A percentile compares a stretch with the other conserved stretches of the same genome.
phyloP scores from a whole-genome alignment of 2,888 invertebrate species.

The Geophilus truncorum region DNA sequence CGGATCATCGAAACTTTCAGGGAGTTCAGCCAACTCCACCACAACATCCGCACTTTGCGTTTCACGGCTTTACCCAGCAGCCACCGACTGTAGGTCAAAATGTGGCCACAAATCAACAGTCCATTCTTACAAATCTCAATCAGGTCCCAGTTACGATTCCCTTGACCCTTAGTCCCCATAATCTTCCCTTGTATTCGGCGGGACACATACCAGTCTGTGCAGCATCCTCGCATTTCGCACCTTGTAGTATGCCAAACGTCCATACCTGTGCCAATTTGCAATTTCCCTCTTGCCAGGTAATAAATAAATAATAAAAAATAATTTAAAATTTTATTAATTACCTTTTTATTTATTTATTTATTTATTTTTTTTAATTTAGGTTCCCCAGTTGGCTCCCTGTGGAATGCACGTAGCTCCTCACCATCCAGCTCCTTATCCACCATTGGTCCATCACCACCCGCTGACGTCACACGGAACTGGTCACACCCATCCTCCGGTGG shows the following conservation, averaged over 20 bases:
- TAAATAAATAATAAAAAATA: no score
- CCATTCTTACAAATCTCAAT: constrained; percentile 34
- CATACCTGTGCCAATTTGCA: constrained; percentile 34
- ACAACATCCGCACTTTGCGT: constrained; percentile 36
- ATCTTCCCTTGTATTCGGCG: constrained; percentile 39
- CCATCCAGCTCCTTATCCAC: constrained; percentile 42
- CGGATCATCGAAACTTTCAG: constrained; percentile 46
- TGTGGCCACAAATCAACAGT: constrained; percentile 29
- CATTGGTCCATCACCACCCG: constrained; percentile 47
- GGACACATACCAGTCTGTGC: constrained; percentile 35
- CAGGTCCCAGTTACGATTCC: constrained; percentile 44
- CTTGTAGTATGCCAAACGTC: constrained; percentile 34
- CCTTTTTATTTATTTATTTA: no score
- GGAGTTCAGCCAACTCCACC: constrained; percentile 44
- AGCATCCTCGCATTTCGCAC: constrained; percentile 34
- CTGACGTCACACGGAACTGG: constrained; percentile 46
- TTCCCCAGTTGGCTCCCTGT: constrained; percentile 34
- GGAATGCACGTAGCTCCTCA: constrained; percentile 49
- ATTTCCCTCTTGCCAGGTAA: constrained; percentile 37
- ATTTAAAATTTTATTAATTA: no score
- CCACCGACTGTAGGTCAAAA: neutral
- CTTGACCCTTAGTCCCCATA: constrained; percentile 40
- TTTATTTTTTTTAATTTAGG: neutral
- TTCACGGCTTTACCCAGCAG: neutral
- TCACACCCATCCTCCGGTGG: constrained; percentile 18